Evolutionary conservation across 2,797 vertebrate species (phyloP).

Genomic region (Pristis pectinata): DNA sequence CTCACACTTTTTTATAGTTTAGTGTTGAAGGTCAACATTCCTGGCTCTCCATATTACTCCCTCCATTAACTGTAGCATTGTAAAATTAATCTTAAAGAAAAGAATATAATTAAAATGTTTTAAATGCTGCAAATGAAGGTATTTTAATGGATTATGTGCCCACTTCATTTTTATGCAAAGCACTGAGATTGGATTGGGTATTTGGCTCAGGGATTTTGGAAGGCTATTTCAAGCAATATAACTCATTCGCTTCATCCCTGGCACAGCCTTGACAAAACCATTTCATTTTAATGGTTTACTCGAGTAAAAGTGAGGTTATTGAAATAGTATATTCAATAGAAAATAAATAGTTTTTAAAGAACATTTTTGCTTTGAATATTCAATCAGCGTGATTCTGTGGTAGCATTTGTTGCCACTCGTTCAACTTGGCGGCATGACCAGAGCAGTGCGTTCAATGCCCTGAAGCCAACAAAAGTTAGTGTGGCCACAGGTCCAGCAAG

Average conservation of each 20-base stretch:
- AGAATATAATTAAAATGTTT: not conserved
- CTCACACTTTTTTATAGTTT: not conserved
- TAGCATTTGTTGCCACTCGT: no score
- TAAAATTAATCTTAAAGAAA: slow-evolving; percentile 10
- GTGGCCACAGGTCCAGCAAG: no score
- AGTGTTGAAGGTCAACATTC: not conserved
- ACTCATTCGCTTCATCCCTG: not conserved
- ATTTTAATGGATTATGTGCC: not conserved
- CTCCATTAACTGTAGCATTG: not conserved
- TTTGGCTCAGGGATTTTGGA: not conserved
- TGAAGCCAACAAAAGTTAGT: no score
- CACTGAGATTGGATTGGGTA: not conserved
- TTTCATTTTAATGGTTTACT: not conserved
- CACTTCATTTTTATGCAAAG: not conserved
- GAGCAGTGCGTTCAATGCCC: no score
- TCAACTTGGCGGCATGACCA: no score
- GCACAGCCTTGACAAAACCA: not conserved
- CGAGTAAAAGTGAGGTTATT: not conserved
- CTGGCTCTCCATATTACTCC: not conserved
- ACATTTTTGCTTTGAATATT: not conserved
- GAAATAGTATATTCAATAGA: not conserved
- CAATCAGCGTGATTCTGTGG: not conserved
- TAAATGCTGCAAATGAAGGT: not conserved
- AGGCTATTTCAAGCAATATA: not conserved
- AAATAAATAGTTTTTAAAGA: not conserved